A percentile compares a stretch with the other conserved stretches of the same genome.
Evolutionary conservation across 2,113 vertebrate genomes (phyloP).

Genomic region (Myrmecobius fasciatus): DNA sequence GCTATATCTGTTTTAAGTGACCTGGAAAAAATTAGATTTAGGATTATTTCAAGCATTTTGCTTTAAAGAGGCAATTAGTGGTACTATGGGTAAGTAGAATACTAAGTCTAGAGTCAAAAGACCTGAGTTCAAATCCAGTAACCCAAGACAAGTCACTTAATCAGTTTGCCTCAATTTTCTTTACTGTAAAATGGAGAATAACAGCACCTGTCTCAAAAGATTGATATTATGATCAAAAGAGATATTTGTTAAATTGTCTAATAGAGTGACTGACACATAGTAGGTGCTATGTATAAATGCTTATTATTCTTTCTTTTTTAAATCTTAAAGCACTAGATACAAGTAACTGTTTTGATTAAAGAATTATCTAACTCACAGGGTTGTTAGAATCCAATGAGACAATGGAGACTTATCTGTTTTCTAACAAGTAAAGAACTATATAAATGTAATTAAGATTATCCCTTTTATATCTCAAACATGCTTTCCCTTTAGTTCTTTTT

Average conservation of each 20-base stretch:
- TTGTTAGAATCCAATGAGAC: not conserved
- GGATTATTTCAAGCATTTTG: not conserved
- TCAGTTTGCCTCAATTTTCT: not conserved
- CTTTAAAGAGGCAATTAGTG: not conserved
- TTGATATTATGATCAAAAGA: not conserved
- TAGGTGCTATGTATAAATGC: not conserved
- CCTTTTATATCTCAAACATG: not conserved
- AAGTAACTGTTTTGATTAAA: not conserved
- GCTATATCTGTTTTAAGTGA: not conserved
- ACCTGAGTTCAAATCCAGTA: not conserved
- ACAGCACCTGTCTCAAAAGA: not conserved
- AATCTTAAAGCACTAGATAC: not conserved
- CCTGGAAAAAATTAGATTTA: not conserved
- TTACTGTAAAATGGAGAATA: not conserved
- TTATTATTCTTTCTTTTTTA: not conserved
- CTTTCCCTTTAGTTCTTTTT: not conserved
- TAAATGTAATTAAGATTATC: not conserved
- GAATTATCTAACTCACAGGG: not conserved
- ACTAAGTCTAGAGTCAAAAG: not conserved
- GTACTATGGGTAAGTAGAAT: not conserved
- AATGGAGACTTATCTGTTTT: not conserved
- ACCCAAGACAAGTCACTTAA: not conserved
- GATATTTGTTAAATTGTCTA: not conserved
- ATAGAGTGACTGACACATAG: not conserved
- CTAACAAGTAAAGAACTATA: not conserved